Base-by-base conservation (phyloP, 2,113 vertebrate genomes). In the Petaurus breviceps region DNA sequence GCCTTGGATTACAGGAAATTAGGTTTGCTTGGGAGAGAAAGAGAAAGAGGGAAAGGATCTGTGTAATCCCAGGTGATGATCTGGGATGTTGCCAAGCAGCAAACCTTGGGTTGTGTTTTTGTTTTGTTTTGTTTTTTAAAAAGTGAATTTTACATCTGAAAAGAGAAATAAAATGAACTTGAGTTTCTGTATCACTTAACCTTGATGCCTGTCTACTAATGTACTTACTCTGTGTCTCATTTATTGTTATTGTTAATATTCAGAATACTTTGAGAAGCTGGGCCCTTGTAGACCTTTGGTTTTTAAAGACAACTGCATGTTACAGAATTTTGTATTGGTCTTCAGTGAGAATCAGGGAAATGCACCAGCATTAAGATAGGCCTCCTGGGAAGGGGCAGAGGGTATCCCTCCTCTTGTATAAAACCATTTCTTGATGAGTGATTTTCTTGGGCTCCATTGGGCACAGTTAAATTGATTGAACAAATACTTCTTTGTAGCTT, bases 201-300 rank as follows among this genome's bases (percentile, higher is more conserved):
- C 51, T 93, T 91, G 55, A 26, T 93, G 57, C 50, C 47, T 93
- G 57, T 90, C 47, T 90, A 68, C 93, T 96, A 49, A 95, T 54
- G 89, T 93, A 46, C 61, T 53, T 93, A 46, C 61, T 53, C 89
- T 90, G 9, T 94, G 54, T 52, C 90, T 55, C 24, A 92, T 57
- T 26, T 93, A n/a, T 61, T 90, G 94, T 90, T 43, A 24, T 91
- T 25, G 51, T 61, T 90, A 37, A 91, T 31, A 92, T 26, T 90
- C 43, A 91, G 12, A 28, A 3, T 22, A 25, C 43, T 96, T 90
- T 53, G 89, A 96, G 94, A 92, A 93, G 43, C 28, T 91, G 96
- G 96, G 93, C 96, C 94, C 97, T 97, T 96, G 90, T 96, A 97
- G 37, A 95, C 96, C 61, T 95, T 84, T 97, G 96, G 94, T 94